A percentile compares a stretch with the other conserved stretches of the same genome.
phyloP scores from a whole-genome alignment of 1,140 invertebrate species.

The Phocides pigmalion region DNA sequence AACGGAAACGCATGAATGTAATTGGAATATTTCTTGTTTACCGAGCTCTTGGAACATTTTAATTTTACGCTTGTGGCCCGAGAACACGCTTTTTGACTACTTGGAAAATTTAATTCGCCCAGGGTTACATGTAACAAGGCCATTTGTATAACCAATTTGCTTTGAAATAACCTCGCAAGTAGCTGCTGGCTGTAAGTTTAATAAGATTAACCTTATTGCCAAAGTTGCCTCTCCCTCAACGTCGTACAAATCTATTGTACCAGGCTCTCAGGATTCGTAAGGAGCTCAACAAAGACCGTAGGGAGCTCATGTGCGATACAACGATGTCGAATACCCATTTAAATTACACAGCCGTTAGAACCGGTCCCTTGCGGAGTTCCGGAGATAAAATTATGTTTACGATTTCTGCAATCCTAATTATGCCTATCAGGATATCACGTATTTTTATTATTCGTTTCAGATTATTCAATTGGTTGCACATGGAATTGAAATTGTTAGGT shows the following conservation, averaged over 20 bases:
- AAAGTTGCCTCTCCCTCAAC: constrained; percentile 22
- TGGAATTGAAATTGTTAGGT: too few species aligned
- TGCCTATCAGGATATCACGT: neutral
- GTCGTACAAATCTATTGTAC: constrained; percentile 38
- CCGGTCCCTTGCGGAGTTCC: neutral
- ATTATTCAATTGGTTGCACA: too few species aligned
- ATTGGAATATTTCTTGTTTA: neutral
- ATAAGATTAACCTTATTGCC: constrained; percentile 32
- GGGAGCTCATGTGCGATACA: constrained; percentile 28
- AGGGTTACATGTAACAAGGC: constrained; percentile 16
- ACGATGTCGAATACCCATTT: constrained; percentile 27
- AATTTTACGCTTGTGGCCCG: constrained; percentile 25
- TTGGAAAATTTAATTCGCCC: constrained; percentile 26
- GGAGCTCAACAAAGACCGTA: constrained; percentile 39
- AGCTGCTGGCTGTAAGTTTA: constrained; percentile 33
- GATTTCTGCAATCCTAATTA: constrained; percentile 14
- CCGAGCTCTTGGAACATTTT: constrained; percentile 3
- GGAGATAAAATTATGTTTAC: constrained; percentile 26
- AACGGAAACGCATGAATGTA: too few species aligned
- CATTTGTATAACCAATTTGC: constrained; percentile 30
- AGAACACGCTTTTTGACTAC: constrained; percentile 7
- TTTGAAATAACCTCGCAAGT: constrained; percentile 19
- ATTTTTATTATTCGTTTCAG: neutral
- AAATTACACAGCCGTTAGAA: constrained; percentile 17
- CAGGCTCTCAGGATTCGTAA: constrained; percentile 38